phyloP scores from a whole-genome alignment of 2,113 vertebrate genomes.

The Crotalus tigris region DNA sequence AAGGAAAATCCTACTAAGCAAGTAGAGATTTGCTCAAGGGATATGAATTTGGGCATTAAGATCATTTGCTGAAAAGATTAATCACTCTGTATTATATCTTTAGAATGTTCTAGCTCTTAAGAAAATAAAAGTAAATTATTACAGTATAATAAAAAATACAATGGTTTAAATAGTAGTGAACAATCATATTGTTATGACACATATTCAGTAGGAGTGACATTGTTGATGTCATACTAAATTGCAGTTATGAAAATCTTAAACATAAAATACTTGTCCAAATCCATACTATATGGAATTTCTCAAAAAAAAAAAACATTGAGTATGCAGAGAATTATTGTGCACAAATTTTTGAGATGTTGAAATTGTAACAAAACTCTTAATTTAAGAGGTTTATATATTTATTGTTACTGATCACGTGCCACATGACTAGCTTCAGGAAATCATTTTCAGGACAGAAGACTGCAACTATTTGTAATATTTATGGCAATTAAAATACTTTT shows the following conservation, averaged over 20 bases:
- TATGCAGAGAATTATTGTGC: neutral
- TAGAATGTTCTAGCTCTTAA: neutral
- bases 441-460: neutral
- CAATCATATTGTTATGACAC: neutral
- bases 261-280: neutral
- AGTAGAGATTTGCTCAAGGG: neutral
- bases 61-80: neutral
- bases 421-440: neutral
- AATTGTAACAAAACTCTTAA: neutral
- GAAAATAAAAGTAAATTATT: neutral
- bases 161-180: neutral
- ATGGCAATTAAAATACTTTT: constrained; percentile 9
- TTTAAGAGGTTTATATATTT: neutral
- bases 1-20: neutral
- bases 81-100: neutral
- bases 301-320: neutral
- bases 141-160: neutral
- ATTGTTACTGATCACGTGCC: neutral
- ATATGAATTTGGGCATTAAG: neutral
- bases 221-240: neutral
- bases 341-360: neutral
- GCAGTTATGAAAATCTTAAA: neutral
- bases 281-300: neutral
- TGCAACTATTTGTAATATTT: neutral
- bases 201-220: neutral